phyloP scores from a whole-genome alignment of 1,140 invertebrate species.

The Sycobia sp. region DNA sequence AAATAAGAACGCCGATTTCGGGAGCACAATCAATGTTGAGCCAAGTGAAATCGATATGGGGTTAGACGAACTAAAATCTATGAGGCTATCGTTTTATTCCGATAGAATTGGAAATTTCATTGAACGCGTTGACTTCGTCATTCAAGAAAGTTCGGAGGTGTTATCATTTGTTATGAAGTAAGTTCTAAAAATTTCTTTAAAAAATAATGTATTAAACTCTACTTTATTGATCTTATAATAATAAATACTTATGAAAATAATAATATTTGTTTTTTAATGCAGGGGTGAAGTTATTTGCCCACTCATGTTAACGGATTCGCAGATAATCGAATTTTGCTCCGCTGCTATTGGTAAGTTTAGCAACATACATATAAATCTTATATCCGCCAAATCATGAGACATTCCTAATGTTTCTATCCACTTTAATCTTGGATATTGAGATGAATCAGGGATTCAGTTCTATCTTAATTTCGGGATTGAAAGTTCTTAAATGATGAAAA shows the following conservation, averaged over 20 bases:
- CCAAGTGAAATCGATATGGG: conserved; percentile 36
- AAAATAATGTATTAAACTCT: background rate
- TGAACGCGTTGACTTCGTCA: conserved; percentile 48
- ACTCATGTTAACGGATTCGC: conserved; percentile 51
- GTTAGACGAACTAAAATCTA: conserved; percentile 42
- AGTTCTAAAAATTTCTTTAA: background rate
- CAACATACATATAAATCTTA: no score
- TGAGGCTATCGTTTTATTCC: conserved; percentile 47
- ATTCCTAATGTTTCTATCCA: no score
- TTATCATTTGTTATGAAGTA: conserved; percentile 49
- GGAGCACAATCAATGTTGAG: conserved; percentile 40
- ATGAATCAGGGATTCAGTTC: no score
- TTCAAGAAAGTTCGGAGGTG: conserved; percentile 49
- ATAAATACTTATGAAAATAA: background rate
- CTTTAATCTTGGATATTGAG: no score
- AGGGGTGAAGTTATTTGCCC: conserved; percentile 59
- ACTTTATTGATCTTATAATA: background rate
- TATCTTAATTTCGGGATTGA: no score
- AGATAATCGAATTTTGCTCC: conserved; percentile 50
- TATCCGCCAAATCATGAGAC: no score
- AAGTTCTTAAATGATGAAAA: no score
- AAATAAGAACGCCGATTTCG: conserved; percentile 40
- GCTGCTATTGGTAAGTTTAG: conserved; percentile 48
- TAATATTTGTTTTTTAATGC: conserved; percentile 3
- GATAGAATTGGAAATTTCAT: conserved; percentile 47